Conservation (phyloP, 1,140 invertebrate genomes). For the Drosophila sproati region DNA sequence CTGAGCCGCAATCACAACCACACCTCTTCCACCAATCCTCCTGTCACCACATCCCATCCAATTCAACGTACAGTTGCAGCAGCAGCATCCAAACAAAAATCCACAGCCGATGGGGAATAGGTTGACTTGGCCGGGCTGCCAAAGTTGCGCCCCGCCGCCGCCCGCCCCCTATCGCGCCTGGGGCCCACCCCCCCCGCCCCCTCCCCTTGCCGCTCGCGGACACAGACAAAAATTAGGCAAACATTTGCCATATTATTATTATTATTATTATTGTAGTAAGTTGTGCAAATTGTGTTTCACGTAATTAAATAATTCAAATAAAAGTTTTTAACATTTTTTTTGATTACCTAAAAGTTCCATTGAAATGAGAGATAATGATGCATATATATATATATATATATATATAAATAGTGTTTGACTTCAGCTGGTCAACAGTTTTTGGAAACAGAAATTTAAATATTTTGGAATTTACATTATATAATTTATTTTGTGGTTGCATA, state of each 20-base stretch:
- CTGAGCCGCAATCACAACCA: not conserved
- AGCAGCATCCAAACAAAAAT: conserved; percentile 47
- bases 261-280: conserved; percentile 15
- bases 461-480: not conserved
- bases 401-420: too few species aligned
- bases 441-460: not conserved
- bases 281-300: conserved; percentile 36
- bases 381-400: too few species aligned
- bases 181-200: too few species aligned
- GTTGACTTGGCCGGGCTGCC: not conserved
- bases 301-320: conserved; percentile 3
- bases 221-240: conserved; percentile 3
- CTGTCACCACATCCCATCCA: not conserved
- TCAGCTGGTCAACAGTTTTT: too few species aligned
- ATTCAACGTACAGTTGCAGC: conserved; percentile 12
- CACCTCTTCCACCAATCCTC: not conserved
- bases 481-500: conserved; percentile 2
- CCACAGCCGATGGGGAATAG: conserved; percentile 44
- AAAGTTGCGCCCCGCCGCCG: conserved; percentile 8
- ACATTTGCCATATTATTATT: conserved; percentile 21
- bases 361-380: too few species aligned
- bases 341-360: too few species aligned
- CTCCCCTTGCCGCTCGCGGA: too few species aligned
- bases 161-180: too few species aligned
- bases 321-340: not conserved